Base-by-base conservation (phyloP, 92 coral and sea anemone genomes). In the Parazoanthus darwini region DNA sequence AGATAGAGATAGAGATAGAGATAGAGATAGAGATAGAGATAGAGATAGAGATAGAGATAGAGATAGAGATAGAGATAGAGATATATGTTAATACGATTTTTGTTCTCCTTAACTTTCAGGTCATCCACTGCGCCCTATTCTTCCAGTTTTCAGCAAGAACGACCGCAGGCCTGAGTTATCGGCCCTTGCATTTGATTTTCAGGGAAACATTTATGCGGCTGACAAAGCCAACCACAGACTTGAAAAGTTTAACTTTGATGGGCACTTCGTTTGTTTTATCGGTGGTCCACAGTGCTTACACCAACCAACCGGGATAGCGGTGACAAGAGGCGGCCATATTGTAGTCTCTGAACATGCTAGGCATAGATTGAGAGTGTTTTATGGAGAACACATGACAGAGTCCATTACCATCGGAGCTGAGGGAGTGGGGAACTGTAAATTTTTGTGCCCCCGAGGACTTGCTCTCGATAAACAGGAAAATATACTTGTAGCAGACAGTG, bases 151-250 rank as follows among this genome's bases (percentile, higher is more conserved):
- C 88, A 90, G 94, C 86, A 96, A 91, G 92, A 89, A 88, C 86
- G 99, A 96, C 90, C 92, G 92, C 91, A 89, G 98, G 68, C 99
- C 99, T 23, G 92, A 95, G 50, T 90, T 96, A 33, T 91, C 96
- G 43, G 93, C 98, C 70, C 82, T 96, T 65, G 94, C 95, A 14
- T 89, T 90, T 68, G 96, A 92, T 54, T 88, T 77, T 71, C 90
- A 85, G n/a, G 93, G 91, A 26, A 89, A 89, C 77, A 82, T 96
- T 67, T 94, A 95, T 88, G 89, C 92, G 81, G 94, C 96, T 11
- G 99, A 96, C 84, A 89, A 90, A 85, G 98, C 98, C 72, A 96
- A 96, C 85, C 95, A 93, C 88, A 91, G 95, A 79, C 90, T 96
- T 23, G 97, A 95, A 79, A 94, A 96, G 81, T 96, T 96, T 85